Evolutionary conservation across 2,113 vertebrate genomes (phyloP), one percentile per base, ranked within the genome.

Genomic region (Phylloscopus trochilus): DNA sequence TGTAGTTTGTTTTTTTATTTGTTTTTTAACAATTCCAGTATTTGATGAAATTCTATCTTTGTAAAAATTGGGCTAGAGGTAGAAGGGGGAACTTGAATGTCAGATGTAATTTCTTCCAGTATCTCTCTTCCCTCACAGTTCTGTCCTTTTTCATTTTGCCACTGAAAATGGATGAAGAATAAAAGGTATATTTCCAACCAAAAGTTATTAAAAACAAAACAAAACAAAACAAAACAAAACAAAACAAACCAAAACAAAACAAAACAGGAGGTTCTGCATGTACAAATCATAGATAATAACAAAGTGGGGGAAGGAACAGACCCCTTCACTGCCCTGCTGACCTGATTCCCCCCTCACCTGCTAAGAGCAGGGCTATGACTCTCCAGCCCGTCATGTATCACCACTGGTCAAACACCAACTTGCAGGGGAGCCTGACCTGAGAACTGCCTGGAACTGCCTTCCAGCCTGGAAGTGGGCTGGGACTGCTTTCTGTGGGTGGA

Each of bases 181-280:
- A 81, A 62, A 58, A 7, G 2, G 2, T 16, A 0, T 13, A 11
- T 64, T 76, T 83, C 33, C 43, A 76, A 33, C 4, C 1, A 68
- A 39, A 70, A 1, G 0, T 63, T 41, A 28, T 82, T 56, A 26
- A 1, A 13, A 49, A 66, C 30, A n/a, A 56, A 33, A 17, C 20
- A 46, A 21, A 55, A 33, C 2, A 43, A 43, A 43, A 43, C 41
- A 43, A 43, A 43, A 43, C 41, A 43, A 43, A 12, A 43, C 11
- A 1, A 11, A 47, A 63, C 31, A 51, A 49, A 49, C 10, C 9
- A 46, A 21, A 55, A 33, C 2, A 41, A 41, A 41, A 41, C 8
- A 2, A 47, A 58, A 0, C 43, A 37, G 3, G 7, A 53, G 4
- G 4, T 60, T 78, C 22, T 52, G 13, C 13, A 19, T 8, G 4